A percentile compares a stretch with the other conserved stretches of the same genome.
Conservation (phyloP, 2,797 vertebrate species). For the Sebastes jordani region DNA sequence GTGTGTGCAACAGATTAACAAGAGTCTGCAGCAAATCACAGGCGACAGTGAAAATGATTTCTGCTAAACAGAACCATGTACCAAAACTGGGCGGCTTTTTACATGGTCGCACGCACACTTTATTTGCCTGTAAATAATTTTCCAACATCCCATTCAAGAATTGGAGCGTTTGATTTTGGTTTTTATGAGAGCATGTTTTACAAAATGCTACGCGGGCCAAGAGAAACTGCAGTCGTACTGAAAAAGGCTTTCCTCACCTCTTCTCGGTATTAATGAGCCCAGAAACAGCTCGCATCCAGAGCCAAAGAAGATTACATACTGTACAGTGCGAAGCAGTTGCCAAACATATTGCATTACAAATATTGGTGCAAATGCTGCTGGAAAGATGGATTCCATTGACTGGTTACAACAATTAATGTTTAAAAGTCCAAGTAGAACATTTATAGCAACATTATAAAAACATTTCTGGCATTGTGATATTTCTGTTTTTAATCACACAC, state of each 20-base stretch:
- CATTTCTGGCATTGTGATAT: background rate
- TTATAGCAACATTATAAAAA: background rate
- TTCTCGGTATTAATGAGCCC: constrained; percentile 48
- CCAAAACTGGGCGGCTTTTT: constrained; percentile 46
- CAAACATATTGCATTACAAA: constrained; percentile 38
- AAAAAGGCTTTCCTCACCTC: constrained; percentile 64
- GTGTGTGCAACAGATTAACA: constrained; percentile 52
- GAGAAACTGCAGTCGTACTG: constrained; percentile 66
- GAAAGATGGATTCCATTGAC: background rate
- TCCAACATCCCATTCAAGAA: constrained; percentile 75
- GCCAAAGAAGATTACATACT: constrained; percentile 45
- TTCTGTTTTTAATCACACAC: constrained; percentile 21
- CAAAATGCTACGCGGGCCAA: constrained; percentile 67
- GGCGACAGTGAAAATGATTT: constrained; percentile 62
- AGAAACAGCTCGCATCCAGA: constrained; percentile 42
- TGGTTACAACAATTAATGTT: background rate
- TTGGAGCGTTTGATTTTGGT: constrained; percentile 66
- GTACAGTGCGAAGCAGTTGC: constrained; percentile 1
- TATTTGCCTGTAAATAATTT: constrained; percentile 80
- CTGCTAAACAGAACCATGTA: constrained; percentile 68
- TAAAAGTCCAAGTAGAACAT: background rate
- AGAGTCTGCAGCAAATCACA: constrained; percentile 65
- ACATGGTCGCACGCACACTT: constrained; percentile 66
- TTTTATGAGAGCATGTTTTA: constrained; percentile 75
- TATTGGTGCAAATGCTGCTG: constrained; percentile 11